Evolutionary conservation across 2,888 invertebrate species (phyloP), one percentile per base, ranked within the genome.

Genomic region (Meteorus cinctellus): DNA sequence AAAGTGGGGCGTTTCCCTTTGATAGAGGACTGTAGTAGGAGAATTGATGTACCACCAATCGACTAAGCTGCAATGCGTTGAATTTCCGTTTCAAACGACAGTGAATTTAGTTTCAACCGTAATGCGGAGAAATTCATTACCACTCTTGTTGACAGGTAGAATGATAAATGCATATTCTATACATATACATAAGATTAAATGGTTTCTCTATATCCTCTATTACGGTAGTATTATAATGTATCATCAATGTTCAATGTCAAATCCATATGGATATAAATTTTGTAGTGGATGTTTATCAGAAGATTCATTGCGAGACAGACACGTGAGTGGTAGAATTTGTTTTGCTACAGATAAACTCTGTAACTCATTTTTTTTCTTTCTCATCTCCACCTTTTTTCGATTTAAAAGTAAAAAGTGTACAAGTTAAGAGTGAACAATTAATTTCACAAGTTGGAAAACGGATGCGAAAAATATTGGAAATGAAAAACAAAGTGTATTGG

Each of bases 51-150:
- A 55, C 55, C 55, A 55, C 55, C n/a, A 31, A 62, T 62, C 62
- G 62, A 16, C 62, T 62, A 19, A 55, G 55, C 55, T 55, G 55
- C 55, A 55, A 55, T 55, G 55, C 55, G 31, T 62, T 62, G 62
- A 62, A 62, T 62, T 31, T 62, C 29, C 62, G 31, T 27, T 27
- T 62, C 16, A 8, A 31, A 62, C 62, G 12, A 14, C 31, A 31
- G 19, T 55, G 55, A 55, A 19, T 55, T 55, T 10, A 55, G 55
- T 55, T 31, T 62, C 62, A 62, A 62, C 62, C 14, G n/a, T n/a
- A 62, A 62, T 62, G n/a, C 8, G 14, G 14, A 14, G 62, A 62
- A 62, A 62, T 31, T 27, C n/a, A 4, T 16, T 12, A 41, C 41
- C 12, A 41, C 41, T 41, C 8, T 12, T 41, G 62, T 27, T 31